Evolutionary conservation across 2,888 invertebrate species (phyloP).

Genomic region (Scelioninae gen. 1): DNA sequence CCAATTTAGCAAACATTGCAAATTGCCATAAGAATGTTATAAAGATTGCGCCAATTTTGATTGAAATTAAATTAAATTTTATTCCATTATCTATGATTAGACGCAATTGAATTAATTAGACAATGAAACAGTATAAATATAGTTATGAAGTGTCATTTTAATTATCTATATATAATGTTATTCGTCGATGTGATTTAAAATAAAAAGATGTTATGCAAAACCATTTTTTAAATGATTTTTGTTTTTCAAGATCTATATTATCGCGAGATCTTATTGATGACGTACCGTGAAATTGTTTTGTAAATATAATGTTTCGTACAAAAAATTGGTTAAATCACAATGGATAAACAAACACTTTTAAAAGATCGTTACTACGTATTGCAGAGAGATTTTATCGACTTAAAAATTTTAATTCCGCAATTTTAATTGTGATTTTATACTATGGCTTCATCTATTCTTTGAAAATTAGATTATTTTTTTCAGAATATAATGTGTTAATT

Average conservation of each 20-base stretch:
- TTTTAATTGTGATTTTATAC: background rate
- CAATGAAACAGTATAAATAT: constrained; percentile 24
- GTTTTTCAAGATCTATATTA: constrained; percentile 20
- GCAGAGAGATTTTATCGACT: constrained; percentile 16
- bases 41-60: too few relatives aligned
- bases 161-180: constrained; percentile 43
- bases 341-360: constrained; percentile 23
- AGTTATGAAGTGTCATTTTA: constrained; percentile 17
- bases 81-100: background rate
- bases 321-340: constrained; percentile 24
- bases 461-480: background rate
- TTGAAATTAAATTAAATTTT: too few relatives aligned
- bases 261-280: constrained; percentile 17
- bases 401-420: constrained; percentile 13
- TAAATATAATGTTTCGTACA: constrained; percentile 40
- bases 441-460: background rate
- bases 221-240: constrained; percentile 2
- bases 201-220: constrained; percentile 17
- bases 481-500: background rate
- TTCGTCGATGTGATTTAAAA: constrained; percentile 42
- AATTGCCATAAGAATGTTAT: too few relatives aligned
- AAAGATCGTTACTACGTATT: constrained; percentile 12
- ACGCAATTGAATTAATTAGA: constrained; percentile 4
- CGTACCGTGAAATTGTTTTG: constrained; percentile 25
- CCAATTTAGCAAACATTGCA: too few relatives aligned